These are phyloP conservation scores for Lochmaea capreae DNA, from an alignment of 2,888 invertebrate species.

Conservation along the genomic window DNA sequence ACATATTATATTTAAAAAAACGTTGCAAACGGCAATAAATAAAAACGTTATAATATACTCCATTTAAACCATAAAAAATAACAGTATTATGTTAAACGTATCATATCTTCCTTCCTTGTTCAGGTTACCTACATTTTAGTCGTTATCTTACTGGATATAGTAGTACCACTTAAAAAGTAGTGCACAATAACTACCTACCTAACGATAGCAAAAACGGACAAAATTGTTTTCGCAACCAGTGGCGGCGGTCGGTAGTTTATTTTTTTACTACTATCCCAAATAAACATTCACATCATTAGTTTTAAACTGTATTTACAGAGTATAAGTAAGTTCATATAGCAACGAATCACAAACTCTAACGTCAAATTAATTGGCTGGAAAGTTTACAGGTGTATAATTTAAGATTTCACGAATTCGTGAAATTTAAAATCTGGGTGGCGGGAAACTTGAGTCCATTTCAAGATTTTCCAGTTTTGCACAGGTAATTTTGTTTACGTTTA, in stretches of 20 bases:
- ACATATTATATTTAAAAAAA: too few relatives aligned
- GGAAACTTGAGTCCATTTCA: too few relatives aligned
- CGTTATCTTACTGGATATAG: slow-evolving; percentile 6
- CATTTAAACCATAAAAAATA: neutral
- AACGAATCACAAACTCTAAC: too few relatives aligned
- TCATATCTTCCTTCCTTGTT: slow-evolving; percentile 6
- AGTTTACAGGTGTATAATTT: too few relatives aligned
- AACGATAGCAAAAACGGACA: slow-evolving; percentile 11
- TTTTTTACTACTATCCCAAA: neutral
- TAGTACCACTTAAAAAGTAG: slow-evolving; percentile 16
- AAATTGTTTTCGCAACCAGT: slow-evolving; percentile 1
- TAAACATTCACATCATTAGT: neutral
- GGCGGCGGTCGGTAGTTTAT: neutral
- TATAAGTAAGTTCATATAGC: too few relatives aligned
- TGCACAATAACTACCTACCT: neutral
- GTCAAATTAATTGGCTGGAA: too few relatives aligned
- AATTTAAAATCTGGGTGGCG: too few relatives aligned
- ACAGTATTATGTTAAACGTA: slow-evolving; percentile 4
- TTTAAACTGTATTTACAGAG: neutral
- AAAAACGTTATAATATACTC: neutral
- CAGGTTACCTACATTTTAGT: slow-evolving; percentile 5
- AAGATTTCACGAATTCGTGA: too few relatives aligned
- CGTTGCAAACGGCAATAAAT: too few relatives aligned
- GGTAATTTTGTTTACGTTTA: too few relatives aligned
- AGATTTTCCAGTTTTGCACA: too few relatives aligned